Percentiles rank a stretch among this genome's conserved stretches.
Conservation (phyloP, 2,888 invertebrate genomes). For the Steinernema hermaphroditum region DNA sequence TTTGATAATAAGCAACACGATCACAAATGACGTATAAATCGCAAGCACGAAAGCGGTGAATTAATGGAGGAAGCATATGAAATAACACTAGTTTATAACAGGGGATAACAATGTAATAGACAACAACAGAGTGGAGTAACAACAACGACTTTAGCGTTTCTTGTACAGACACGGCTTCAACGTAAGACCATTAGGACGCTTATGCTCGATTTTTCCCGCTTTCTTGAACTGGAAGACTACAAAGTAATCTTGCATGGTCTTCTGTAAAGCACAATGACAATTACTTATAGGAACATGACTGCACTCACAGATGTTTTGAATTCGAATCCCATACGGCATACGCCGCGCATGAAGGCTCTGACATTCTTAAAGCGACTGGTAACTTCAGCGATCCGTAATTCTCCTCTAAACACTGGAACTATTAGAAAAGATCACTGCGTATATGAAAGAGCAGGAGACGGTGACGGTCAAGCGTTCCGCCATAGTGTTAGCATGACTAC, state of each 20-base stretch:
- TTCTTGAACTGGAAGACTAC: conserved; percentile 61
- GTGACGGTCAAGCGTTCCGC: too few species aligned
- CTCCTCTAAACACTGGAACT: conserved; percentile 80
- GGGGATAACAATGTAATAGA: conserved; percentile 40
- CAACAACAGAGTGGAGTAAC: conserved; percentile 21
- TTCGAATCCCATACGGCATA: conserved; percentile 81
- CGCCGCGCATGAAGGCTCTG: conserved; percentile 74
- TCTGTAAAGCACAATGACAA: conserved; percentile 41
- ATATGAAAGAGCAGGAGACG: too few species aligned
- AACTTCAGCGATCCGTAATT: conserved; percentile 88
- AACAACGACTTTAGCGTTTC: conserved; percentile 46
- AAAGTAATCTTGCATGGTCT: conserved; percentile 60
- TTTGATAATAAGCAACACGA: too few species aligned
- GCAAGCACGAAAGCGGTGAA: too few species aligned
- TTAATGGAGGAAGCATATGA: too few species aligned
- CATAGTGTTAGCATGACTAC: too few species aligned
- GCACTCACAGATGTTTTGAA: conserved; percentile 73
- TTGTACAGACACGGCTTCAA: conserved; percentile 66
- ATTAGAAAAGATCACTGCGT: too few species aligned
- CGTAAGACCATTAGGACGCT: conserved; percentile 58
- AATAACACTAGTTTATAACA: conserved; percentile 3
- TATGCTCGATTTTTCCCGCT: conserved; percentile 52
- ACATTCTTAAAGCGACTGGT: conserved; percentile 83
- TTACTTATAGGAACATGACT: neutral
- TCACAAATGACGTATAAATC: too few species aligned